These are phyloP conservation scores for Cheiracanthium punctorium DNA, from an alignment of 2,888 invertebrate species.

Conservation along the genomic window DNA sequence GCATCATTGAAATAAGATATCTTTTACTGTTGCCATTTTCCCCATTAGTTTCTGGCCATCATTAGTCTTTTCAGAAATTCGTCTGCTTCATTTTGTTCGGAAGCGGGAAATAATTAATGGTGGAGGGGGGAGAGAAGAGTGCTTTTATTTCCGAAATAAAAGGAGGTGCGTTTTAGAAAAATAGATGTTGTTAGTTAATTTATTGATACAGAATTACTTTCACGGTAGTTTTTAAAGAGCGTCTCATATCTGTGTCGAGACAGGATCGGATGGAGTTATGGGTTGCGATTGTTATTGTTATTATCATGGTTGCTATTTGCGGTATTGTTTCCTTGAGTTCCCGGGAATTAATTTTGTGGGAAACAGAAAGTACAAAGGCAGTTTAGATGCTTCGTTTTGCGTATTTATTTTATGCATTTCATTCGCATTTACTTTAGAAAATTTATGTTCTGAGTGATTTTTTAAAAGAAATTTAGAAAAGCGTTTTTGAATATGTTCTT, in stretches of 20 bases:
- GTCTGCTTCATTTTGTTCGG: conserved; percentile 1
- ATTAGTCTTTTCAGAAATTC: not conserved
- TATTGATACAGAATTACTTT: not conserved
- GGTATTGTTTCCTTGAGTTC: too few species aligned
- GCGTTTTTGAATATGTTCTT: too few species aligned
- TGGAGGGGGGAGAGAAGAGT: not conserved
- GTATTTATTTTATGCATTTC: too few species aligned
- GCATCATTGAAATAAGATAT: conserved; percentile 3
- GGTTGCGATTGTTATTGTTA: too few species aligned
- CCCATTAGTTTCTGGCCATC: not conserved
- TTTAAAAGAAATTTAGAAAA: too few species aligned
- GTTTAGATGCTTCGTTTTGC: too few species aligned
- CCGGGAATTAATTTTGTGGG: too few species aligned
- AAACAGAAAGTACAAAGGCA: too few species aligned
- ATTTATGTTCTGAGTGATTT: too few species aligned
- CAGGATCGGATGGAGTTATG: too few species aligned
- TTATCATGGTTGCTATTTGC: too few species aligned
- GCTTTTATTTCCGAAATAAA: not conserved
- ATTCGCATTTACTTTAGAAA: too few species aligned
- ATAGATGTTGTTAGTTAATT: not conserved
- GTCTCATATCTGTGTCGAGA: not conserved
- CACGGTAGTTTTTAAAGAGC: not conserved
- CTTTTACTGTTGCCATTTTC: conserved; percentile 3
- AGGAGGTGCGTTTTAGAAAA: conserved; percentile 6
- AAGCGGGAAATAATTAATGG: not conserved